Percentiles rank a stretch among this genome's conserved stretches.
These are phyloP conservation scores for Drosophila navojoa DNA, from an alignment of 1,140 invertebrate genomes.

Conservation along the genomic window DNA sequence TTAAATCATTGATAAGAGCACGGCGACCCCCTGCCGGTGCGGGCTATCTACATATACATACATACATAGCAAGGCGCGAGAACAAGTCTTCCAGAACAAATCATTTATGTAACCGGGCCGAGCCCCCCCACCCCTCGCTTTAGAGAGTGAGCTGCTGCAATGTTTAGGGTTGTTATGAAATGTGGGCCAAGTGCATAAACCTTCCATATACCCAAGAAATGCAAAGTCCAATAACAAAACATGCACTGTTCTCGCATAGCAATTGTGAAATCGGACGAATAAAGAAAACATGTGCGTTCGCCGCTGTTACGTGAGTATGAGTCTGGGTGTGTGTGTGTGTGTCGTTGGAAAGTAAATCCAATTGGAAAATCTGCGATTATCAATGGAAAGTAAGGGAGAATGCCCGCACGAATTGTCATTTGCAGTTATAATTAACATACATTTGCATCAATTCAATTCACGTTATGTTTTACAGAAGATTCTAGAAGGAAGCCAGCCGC, in stretches of 20 bases:
- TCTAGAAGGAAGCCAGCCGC: constrained; percentile 58
- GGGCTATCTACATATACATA: constrained; percentile 14
- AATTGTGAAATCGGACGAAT: constrained; percentile 51
- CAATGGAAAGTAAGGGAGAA: not conserved
- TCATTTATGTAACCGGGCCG: constrained; percentile 65
- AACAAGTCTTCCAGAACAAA: constrained; percentile 63
- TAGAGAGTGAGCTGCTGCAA: constrained; percentile 13
- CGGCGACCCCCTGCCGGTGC: not conserved
- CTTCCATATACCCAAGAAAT: not conserved
- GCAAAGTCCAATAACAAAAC: constrained; percentile 13
- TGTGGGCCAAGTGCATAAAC: not conserved
- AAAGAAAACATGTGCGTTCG: constrained; percentile 64
- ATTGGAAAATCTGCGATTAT: constrained; percentile 2
- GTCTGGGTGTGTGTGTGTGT: not conserved
- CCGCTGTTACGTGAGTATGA: constrained; percentile 17
- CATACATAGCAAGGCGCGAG: not conserved
- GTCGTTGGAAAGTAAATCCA: constrained; percentile 6
- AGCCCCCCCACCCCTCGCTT: not conserved
- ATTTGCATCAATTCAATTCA: constrained; percentile 23
- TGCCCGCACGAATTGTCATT: not conserved
- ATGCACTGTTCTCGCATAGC: constrained; percentile 27
- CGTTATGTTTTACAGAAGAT: constrained; percentile 35
- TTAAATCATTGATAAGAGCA: constrained; percentile 3
- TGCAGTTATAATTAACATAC: constrained; percentile 3
- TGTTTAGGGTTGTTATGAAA: constrained; percentile 52